Evolutionary conservation across 2,113 vertebrate species (phyloP).

Genomic region (Numida meleagris): DNA sequence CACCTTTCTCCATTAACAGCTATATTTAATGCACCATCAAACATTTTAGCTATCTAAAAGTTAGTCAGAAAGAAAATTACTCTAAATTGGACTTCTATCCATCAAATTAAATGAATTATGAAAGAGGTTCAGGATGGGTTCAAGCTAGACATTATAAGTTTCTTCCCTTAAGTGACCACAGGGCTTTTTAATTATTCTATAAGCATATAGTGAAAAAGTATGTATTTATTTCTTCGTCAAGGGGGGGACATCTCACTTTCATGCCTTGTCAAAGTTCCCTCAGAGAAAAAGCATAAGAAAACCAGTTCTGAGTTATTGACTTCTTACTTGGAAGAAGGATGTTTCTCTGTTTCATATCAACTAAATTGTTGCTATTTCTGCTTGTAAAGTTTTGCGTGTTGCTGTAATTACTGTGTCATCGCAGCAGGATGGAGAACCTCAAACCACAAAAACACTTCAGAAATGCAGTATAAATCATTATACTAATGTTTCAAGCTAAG

Average conservation of each 20-base stretch:
- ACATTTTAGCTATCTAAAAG: neutral
- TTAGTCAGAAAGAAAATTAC: neutral
- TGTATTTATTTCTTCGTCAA: neutral
- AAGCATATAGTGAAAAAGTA: neutral
- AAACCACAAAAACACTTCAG: neutral
- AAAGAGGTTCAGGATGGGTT: neutral
- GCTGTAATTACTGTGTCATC: neutral
- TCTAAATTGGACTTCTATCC: neutral
- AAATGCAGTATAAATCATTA: neutral
- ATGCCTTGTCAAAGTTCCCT: neutral
- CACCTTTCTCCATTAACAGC: neutral
- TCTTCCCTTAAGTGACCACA: neutral
- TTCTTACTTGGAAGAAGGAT: neutral
- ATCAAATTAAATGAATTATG: neutral
- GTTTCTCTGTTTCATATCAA: neutral
- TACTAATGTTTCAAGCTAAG: neutral
- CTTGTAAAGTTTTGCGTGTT: neutral
- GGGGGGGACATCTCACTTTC: accelerated
- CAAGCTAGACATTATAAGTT: neutral
- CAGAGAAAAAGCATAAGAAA: neutral
- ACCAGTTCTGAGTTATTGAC: neutral
- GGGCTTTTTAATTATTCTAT: neutral
- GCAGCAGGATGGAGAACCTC: neutral
- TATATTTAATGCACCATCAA: neutral
- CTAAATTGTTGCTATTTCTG: neutral